Evolutionary conservation across 1,140 invertebrate genomes (phyloP).

Genomic region (Brachionus rotundiformis): DNA sequence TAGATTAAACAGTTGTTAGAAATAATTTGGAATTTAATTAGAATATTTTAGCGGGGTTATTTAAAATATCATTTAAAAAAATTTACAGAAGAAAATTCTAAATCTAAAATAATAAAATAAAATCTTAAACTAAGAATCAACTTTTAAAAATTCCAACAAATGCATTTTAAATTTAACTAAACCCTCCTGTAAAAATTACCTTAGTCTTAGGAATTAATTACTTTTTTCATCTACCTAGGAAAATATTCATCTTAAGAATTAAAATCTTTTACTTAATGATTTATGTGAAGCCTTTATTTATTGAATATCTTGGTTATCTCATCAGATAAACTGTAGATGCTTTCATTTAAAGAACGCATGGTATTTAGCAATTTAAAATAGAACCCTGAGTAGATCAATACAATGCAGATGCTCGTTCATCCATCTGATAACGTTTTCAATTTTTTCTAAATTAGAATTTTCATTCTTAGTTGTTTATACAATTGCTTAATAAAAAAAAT

Average conservation of each 20-base stretch:
- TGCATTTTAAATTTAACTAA: too few species aligned
- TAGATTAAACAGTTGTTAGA: neutral
- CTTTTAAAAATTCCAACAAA: too few species aligned
- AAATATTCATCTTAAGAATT: neutral
- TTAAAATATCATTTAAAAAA: too few species aligned
- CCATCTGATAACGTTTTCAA: neutral
- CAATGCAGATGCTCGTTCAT: neutral
- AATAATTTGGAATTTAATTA: neutral
- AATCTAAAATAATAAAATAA: too few species aligned
- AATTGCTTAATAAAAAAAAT: neutral
- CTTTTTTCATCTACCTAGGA: too few species aligned
- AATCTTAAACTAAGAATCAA: too few species aligned
- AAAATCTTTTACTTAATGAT: neutral
- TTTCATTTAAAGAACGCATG: neutral
- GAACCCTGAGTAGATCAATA: neutral
- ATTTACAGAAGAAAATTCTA: too few species aligned
- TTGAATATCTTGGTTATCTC: neutral
- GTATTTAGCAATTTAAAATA: neutral
- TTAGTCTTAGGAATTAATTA: too few species aligned
- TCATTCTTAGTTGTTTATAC: neutral
- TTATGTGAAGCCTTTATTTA: neutral
- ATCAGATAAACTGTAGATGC: neutral
- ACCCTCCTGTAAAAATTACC: too few species aligned
- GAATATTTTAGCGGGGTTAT: neutral
- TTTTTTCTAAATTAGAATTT: neutral